Evolutionary conservation across 2,888 invertebrate species (phyloP).

Genomic region (Sesia apiformis): DNA sequence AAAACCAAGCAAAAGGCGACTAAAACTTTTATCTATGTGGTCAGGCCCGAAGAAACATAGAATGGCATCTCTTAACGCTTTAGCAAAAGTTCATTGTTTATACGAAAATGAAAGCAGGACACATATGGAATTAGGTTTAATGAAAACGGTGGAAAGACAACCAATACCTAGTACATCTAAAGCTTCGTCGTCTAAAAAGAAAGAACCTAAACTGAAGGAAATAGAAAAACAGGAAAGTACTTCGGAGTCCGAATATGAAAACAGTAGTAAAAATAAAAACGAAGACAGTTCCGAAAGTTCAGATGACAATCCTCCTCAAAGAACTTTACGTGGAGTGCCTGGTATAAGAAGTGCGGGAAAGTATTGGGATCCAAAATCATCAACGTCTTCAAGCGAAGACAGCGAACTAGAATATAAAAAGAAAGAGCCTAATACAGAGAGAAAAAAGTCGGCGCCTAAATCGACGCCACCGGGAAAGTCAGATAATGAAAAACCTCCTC

Average conservation of each 20-base stretch:
- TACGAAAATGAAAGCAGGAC: conserved; percentile 91
- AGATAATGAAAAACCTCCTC: conserved; percentile 65
- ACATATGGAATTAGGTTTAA: conserved; percentile 76
- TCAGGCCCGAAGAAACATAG: conserved; percentile 87
- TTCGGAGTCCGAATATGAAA: conserved; percentile 67
- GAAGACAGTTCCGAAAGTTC: conserved; percentile 63
- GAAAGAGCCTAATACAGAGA: conserved; percentile 37
- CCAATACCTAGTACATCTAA: conserved; percentile 70
- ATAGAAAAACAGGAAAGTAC: conserved; percentile 57
- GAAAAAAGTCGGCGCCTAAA: conserved; percentile 54
- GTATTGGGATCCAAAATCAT: conserved; percentile 88
- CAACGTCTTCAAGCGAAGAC: conserved; percentile 76
- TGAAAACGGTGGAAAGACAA: conserved; percentile 64
- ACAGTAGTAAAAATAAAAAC: conserved; percentile 51
- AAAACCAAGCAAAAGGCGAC: conserved; percentile 64
- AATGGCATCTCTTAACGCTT: conserved; percentile 90
- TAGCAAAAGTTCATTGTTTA: conserved; percentile 92
- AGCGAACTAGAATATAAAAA: conserved; percentile 64
- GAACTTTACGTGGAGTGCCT: conserved; percentile 81
- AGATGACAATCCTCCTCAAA: conserved; percentile 69
- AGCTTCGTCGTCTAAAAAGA: conserved; percentile 52
- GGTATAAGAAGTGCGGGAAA: conserved; percentile 85
- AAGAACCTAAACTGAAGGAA: conserved; percentile 54
- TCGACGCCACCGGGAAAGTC: conserved; percentile 42
- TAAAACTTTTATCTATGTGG: conserved; percentile 81